Evolutionary conservation across 2,797 vertebrate genomes (phyloP), one percentile per base, ranked within the genome.

Genomic region (Vipera latastei): DNA sequence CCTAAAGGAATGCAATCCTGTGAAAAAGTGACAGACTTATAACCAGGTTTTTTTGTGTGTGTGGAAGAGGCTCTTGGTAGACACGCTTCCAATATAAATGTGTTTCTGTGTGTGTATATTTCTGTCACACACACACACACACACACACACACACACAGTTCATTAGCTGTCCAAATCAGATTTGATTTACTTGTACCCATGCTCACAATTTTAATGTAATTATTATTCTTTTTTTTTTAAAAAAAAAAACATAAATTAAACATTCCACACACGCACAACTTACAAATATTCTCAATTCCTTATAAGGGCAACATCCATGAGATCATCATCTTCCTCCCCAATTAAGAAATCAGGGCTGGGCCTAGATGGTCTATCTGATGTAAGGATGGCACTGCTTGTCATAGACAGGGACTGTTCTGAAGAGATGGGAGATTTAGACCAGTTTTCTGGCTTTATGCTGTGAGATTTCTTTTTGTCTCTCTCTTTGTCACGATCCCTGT

Each of bases 271-370:
- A 73, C 6, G 1, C 9, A 83, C 73, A 83, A 48, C 44, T 38
- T 85, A 60, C 78, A 86, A 90, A 95, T 90, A 88, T 94, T 94
- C 91, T 95, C 96, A 98, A 97, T 99, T 99, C 92, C 99, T 99
- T 91, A 99, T 99, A 0, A 99, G 97, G 92, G 99, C 99, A 13
- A 99, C 99, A 97, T 99, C 99, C 99, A 99, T 99, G 92, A 99
- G 99, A 92, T 99, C 99, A 6, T 99, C 99, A 13, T 99, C 99
- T 59, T 99, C 99, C 86, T 99, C 99, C 51, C 98, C 99, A 6
- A 99, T 98, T 92, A 99, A 98, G 92, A 98, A 99, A 94, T 98
- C 98, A 0, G 99, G 99, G 97, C 99, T 99, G 4, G 98, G 97
- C 28, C 99, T 98, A 86, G 98, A 98, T 0, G 98, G 97, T 28